Evolutionary conservation across 2,888 invertebrate genomes (phyloP), one percentile per base, ranked within the genome.

Genomic region (Drosophila falleni): DNA sequence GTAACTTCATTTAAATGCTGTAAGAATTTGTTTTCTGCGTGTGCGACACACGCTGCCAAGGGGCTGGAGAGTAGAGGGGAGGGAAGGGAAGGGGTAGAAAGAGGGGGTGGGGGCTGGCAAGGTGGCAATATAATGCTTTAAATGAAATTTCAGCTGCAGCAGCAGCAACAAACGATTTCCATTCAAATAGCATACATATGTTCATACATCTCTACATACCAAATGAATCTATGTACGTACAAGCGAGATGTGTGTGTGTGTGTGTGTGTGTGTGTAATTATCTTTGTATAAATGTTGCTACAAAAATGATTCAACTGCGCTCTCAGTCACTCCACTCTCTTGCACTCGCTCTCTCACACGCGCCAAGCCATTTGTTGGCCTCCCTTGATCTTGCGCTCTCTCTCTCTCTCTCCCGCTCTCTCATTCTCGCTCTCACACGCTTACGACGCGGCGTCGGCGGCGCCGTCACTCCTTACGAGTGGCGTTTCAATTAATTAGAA

Each of bases 401-500:
- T 44, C 46, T 41, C 49, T 39, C 19, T 2, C 63, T 50, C 26
- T 26, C 26, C 26, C 29, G 5, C 6, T 29, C 29, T 8, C 29
- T 29, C 29, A 1, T 8, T 3, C 63, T 50, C 64, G 33, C 51
- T 13, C 62, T 13, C 39, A 23, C 35, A 46, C 53, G 58, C 16
- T 58, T 49, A 35, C 71, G 58, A 77, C 76, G 74, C 71, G 58
- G 74, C 71, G 58, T 74, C 78, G 74, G 62, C 75, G 75, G 74
- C 69, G 78, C 75, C 78, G 75, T 87, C 85, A 85, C 78, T 85
- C 72, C 85, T 80, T 76, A 74, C 80, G 85, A 89, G 87, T 84
- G 89, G 83, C 89, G 79, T 90, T 87, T 90, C 89, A 90, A 89
- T 89, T 89, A 89, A 89, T 89, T 90, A 86, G 86, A 88, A 84